Base-by-base conservation (phyloP, 35 echinoderm and acorn worm species). In the Lytechinus variegatus region DNA sequence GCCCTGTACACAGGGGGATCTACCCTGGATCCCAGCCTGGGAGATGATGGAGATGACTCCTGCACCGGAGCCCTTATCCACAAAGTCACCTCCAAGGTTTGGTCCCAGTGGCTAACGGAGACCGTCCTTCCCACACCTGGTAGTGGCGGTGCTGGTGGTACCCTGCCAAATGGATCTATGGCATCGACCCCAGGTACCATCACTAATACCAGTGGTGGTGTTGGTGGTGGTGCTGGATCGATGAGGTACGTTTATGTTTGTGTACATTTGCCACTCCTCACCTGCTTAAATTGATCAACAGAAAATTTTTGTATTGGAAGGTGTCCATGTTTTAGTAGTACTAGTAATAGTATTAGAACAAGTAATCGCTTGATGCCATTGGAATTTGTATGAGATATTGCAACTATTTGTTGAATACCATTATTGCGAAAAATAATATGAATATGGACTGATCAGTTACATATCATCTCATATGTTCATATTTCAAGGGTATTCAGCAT, bases 91-190 rank as follows among this genome's bases (percentile, higher is more conserved):
- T 60, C 93, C 54, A 94, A 96, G 52, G 93, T 97, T 14, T 97
- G 96, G 96, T 94, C 95, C 33, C 95, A 97, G 58, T 96, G 95
- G 92, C 92, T 96, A 9, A 91, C 94, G 3, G 93, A 94, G 6
- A 96, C 86, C 58, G 94, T 87, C 6, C 94, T 53, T 54, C 86
- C 79, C 87, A 86, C 95, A 10, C 54, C 92, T 4, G 29, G 10
- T 90, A 54, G 88, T 21, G 27, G 88, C 52, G 52, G 88, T 90
- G 52, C 16, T 90, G 88, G 52, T 93, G 92, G 92, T 27, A 93
- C 52, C 92, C 10, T 93, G 92, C 53, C 54, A 6, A 93, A 93
- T 93, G 92, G 92, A 8, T 55, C 92, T 10, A 57, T 93, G 92
- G 53, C 92, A 6, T 29, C 29, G 16, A 90, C 88, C 10, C 88